These are phyloP conservation scores for Tympanoctomys barrerae DNA, from an alignment of 2,797 vertebrate species.

Conservation along the genomic window DNA sequence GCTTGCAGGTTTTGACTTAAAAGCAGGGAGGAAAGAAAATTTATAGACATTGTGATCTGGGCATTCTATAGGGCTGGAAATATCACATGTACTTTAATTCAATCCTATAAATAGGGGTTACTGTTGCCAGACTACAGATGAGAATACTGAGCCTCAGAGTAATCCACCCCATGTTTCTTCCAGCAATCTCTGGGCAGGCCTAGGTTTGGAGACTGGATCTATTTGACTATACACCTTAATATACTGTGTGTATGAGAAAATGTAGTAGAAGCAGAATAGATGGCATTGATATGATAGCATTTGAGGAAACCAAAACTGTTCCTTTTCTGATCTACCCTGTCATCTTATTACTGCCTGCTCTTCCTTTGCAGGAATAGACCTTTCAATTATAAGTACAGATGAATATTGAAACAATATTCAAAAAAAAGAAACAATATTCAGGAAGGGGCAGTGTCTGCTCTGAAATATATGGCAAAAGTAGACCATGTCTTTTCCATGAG, in stretches of 20 bases:
- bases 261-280: background rate
- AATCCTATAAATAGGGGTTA: background rate
- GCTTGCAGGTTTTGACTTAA: conserved; percentile 9
- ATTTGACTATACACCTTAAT: background rate
- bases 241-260: background rate
- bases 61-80: background rate
- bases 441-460: background rate
- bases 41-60: background rate
- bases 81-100: background rate
- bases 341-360: background rate
- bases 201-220: background rate
- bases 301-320: background rate
- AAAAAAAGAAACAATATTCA: background rate
- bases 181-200: background rate
- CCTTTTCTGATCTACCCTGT: background rate
- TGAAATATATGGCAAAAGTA: conserved; percentile 5
- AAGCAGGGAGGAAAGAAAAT: conserved; percentile 16
- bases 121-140: background rate
- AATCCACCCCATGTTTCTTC: background rate
- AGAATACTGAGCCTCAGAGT: background rate
- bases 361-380: background rate
- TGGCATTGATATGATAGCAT: background rate
- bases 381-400: conserved; percentile 29
- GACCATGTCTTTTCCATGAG: background rate
- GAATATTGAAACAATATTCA: background rate